phyloP scores from a whole-genome alignment of 2,113 vertebrate species.

The Alouatta palliata region DNA sequence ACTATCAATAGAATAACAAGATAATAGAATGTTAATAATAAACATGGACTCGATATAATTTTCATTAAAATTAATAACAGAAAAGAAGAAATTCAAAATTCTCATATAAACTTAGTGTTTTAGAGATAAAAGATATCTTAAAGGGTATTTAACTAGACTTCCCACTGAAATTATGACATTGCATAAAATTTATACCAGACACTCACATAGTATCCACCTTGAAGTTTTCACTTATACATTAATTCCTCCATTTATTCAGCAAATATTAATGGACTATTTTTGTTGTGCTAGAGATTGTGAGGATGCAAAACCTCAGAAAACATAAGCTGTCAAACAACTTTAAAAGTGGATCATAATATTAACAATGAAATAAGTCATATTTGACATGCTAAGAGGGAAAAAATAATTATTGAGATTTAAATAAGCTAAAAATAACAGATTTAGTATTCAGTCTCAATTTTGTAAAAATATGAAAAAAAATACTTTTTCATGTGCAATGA shows the following conservation, averaged over 20 bases:
- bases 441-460: not conserved
- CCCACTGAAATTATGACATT: not conserved
- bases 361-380: not conserved
- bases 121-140: not conserved
- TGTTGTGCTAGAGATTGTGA: not conserved
- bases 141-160: not conserved
- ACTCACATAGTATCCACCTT: not conserved
- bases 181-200: not conserved
- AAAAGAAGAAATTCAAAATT: not conserved
- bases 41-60: not conserved
- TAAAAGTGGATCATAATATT: not conserved
- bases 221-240: not conserved
- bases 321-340: not conserved
- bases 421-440: not conserved
- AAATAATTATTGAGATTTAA: not conserved
- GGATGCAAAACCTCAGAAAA: not conserved
- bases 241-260: not conserved
- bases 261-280: not conserved
- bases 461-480: not conserved
- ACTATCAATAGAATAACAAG: not conserved
- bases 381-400: not conserved
- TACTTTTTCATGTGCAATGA: not conserved
- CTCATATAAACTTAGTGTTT: not conserved
- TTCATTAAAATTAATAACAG: not conserved
- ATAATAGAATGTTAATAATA: not conserved